phyloP scores from a whole-genome alignment of 2,797 vertebrate genomes.

The Pipistrellus pygmaeus region DNA sequence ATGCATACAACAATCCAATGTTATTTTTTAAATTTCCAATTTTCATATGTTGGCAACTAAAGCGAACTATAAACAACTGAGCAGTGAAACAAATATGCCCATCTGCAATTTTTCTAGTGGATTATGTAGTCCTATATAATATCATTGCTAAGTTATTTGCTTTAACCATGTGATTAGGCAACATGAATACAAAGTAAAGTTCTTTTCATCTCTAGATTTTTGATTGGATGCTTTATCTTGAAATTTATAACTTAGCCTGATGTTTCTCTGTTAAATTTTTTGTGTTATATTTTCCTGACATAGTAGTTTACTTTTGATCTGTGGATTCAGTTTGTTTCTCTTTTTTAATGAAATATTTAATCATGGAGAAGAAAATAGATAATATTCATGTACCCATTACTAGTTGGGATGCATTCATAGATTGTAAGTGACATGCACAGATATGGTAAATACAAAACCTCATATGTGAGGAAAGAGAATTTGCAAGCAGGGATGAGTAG shows the following conservation, averaged over 20 bases:
- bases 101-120: not conserved
- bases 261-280: conserved; percentile 33
- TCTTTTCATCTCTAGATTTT: conserved; percentile 21
- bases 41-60: not conserved
- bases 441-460: conserved; percentile 12
- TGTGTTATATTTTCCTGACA: not conserved
- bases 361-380: not conserved
- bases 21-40: not conserved
- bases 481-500: too few species aligned
- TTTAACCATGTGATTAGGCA: conserved; percentile 42
- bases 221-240: conserved; percentile 22
- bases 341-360: conserved; percentile 16
- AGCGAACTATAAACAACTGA: not conserved
- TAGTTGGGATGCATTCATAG: not conserved
- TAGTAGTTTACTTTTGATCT: conserved; percentile 31
- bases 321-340: not conserved
- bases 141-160: not conserved
- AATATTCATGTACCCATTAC: not conserved
- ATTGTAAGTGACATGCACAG: not conserved
- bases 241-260: conserved; percentile 21
- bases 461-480: too few species aligned
- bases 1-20: not conserved
- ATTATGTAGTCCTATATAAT: not conserved
- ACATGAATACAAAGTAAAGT: not conserved
- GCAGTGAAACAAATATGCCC: not conserved